Evolutionary conservation across 2,797 vertebrate species (phyloP).

Genomic region (Syndactyla subalaris): DNA sequence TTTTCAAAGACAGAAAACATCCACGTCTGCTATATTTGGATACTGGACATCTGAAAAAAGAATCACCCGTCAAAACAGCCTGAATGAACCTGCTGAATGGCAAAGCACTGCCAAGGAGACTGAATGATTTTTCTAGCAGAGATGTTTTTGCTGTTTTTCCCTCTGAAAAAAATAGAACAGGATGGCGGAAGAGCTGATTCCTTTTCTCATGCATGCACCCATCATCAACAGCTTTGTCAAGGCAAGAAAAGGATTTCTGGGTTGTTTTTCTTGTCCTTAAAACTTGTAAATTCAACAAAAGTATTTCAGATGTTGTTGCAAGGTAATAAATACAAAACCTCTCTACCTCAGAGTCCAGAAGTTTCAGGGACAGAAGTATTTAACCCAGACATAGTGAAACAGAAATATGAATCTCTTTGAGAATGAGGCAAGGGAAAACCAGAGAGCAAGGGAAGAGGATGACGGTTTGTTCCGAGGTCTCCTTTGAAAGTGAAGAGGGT

Average conservation of each 20-base stretch:
- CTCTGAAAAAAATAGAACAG: background rate
- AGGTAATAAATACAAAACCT: background rate
- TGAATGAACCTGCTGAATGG: constrained; percentile 33
- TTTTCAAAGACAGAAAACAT: background rate
- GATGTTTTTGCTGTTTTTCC: background rate
- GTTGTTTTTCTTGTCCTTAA: background rate
- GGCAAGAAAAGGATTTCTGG: background rate
- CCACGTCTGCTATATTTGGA: constrained; percentile 20
- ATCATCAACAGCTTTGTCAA: background rate
- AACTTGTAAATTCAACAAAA: background rate
- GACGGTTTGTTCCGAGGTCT: background rate
- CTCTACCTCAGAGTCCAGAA: background rate
- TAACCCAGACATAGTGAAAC: background rate
- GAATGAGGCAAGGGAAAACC: background rate
- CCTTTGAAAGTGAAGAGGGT: background rate
- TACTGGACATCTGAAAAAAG: constrained; percentile 44
- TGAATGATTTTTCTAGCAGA: constrained; percentile 1
- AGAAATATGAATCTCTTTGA: background rate
- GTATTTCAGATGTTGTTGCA: background rate
- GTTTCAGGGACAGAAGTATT: background rate
- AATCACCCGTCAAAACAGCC: background rate
- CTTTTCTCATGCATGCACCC: background rate
- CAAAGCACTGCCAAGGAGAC: background rate
- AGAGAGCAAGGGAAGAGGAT: background rate
- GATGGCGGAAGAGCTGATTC: background rate